Conservation (phyloP, 2,888 invertebrate genomes). For the Drosophila rellima region DNA sequence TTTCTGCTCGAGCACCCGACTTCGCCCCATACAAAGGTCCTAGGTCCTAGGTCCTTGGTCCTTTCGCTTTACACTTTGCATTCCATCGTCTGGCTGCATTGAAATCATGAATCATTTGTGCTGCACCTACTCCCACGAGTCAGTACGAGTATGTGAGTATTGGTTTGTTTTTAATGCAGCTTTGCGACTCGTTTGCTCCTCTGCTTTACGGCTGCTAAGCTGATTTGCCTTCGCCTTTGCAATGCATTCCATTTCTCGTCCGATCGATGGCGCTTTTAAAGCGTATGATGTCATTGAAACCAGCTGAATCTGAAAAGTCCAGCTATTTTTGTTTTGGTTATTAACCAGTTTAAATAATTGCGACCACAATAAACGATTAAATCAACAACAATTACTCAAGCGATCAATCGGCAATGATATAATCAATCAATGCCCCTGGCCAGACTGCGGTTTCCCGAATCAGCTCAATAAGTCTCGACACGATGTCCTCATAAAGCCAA, state of each 20-base stretch:
- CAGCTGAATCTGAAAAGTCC: not conserved
- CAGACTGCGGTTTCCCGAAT: conserved; percentile 37
- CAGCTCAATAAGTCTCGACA: conserved; percentile 26
- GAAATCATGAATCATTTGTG: conserved; percentile 76
- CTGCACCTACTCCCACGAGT: conserved; percentile 51
- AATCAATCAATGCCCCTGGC: conserved; percentile 68
- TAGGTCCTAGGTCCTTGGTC: conserved; percentile 28
- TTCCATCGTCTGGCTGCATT: conserved; percentile 60
- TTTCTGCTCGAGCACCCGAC: conserved; percentile 55
- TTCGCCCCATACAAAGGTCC: conserved; percentile 15
- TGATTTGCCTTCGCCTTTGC: conserved; percentile 60
- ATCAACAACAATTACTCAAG: conserved; percentile 76
- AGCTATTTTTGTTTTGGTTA: conserved; percentile 13
- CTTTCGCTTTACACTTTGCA: conserved; percentile 72
- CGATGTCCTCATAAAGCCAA: conserved; percentile 18
- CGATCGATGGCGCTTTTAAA: conserved; percentile 47
- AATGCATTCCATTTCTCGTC: conserved; percentile 52
- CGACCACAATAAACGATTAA: conserved; percentile 74
- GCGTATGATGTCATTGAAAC: conserved; percentile 45
- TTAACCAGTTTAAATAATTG: conserved; percentile 68
- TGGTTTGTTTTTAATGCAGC: conserved; percentile 70
- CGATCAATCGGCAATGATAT: conserved; percentile 56
- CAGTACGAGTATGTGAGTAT: conserved; percentile 29
- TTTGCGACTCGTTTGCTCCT: conserved; percentile 44
- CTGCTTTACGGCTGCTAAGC: conserved; percentile 41